phyloP scores from a whole-genome alignment of 1,140 invertebrate genomes.

The Monomorium pharaonis region DNA sequence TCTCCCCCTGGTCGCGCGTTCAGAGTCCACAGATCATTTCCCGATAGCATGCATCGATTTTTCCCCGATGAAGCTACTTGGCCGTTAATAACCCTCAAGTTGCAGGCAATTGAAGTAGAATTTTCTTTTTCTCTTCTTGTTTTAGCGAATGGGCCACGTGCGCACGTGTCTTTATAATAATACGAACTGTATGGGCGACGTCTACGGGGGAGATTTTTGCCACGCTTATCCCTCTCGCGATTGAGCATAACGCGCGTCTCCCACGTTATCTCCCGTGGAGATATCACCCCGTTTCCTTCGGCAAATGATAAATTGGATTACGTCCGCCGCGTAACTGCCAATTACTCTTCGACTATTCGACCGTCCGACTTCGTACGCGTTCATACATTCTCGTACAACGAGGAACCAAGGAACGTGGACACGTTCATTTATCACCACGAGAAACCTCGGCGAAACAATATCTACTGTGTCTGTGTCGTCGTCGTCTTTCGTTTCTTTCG shows the following conservation, averaged over 20 bases:
- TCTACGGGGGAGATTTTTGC: no score
- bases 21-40: neutral
- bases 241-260: conserved; percentile 18
- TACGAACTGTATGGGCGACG: neutral
- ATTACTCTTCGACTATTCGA: conserved; percentile 53
- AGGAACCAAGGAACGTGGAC: conserved; percentile 41
- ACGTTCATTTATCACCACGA: conserved; percentile 33
- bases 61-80: neutral
- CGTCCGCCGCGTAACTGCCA: conserved; percentile 44
- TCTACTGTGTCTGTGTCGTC: conserved; percentile 15
- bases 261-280: conserved; percentile 26
- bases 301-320: conserved; percentile 47
- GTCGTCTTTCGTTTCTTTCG: conserved; percentile 36
- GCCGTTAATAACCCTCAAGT: neutral
- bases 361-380: conserved; percentile 28
- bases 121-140: neutral
- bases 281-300: conserved; percentile 25
- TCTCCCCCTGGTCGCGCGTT: neutral
- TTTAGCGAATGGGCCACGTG: neutral
- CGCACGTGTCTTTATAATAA: neutral
- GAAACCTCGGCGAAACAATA: conserved; percentile 52
- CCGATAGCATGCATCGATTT: neutral
- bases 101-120: neutral
- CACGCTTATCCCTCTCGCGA: conserved; percentile 5
- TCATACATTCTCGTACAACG: conserved; percentile 24